Evolutionary conservation across 2,888 invertebrate species (phyloP), one percentile per base, ranked within the genome.

Genomic region (Acronicta alni): DNA sequence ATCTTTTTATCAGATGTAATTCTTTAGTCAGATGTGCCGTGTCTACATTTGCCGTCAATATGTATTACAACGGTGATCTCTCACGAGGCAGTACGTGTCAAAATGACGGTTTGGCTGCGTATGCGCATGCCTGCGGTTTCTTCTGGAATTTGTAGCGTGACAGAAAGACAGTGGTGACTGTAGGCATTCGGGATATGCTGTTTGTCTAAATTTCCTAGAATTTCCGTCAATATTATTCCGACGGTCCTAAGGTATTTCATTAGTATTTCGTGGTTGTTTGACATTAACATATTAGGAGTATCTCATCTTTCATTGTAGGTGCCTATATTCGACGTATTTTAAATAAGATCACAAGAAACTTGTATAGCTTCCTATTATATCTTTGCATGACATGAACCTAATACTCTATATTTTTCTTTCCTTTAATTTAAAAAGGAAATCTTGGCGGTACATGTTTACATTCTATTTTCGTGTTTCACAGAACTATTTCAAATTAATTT

Each of bases 401-500:
- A 56, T 48, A 52, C 47, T n/a, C 32, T 15, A 41, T 54, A 58
- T 65, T 71, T 58, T 55, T 66, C 38, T 55, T 59, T 30, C 59
- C 38, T 43, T 43, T 43, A 67, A 54, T 70, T 2, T 51, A 38
- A 41, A 61, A 53, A 48, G 38, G 41, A 44, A 65, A 59, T 60
- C 35, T 43, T 32, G 7, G 38, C 39, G 39, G 18, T 60, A 38
- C 42, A 56, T 53, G 48, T 65, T 35, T 57, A 63, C 51, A 67
- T 64, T 71, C 60, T 69, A 66, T 56, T 51, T 55, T 35, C 18
- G 55, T 67, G 53, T 58, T 73, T 58, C 49, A 53, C 48, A 63
- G 59, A 77, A 75, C 67, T 63, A 72, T 78, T 77, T 75, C 66
- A 78, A 70, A 75, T 78, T 78, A 78, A 78, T 77, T 77, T 77